Base-by-base conservation (phyloP, 2,888 invertebrate genomes). In the Lasioglossum zephyrum region DNA sequence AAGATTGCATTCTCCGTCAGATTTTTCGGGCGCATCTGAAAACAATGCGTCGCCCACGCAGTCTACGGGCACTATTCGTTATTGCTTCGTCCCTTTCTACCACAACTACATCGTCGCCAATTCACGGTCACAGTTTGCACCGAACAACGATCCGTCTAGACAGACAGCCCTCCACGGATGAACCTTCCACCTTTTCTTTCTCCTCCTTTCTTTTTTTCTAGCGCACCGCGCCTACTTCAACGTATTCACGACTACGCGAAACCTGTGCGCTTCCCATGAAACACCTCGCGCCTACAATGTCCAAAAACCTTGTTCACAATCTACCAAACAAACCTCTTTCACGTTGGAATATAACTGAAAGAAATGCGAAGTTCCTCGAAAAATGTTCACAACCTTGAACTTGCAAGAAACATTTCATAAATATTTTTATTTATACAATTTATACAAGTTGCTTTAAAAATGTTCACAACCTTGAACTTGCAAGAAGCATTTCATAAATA, bases 101-200 rank as follows among this genome's bases (percentile, higher is more conserved):
- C 57, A 77, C 74, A 49, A 36, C 83, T 44, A 82, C 80, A 77
- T 60, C 78, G 78, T 41, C 81, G 84, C 49, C 75, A 88, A 92
- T 92, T 91, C 89, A 89, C 89, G 92, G 91, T 91, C 92, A 91
- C 84, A 88, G 91, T 92, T 93, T 92, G 89, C 90, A 87, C 81
- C 84, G 89, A 92, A 92, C 92, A 92, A 91, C 90, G 91, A 93
- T 90, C 92, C 89, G 94, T 94, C 94, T 94, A 94, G 94, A 94
- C 93, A 89, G 92, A 89, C 90, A 89, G 88, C 91, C 92, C 92
- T 93, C 91, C 86, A 60, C 79, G 80, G 79, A 82, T 82, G 78
- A 85, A 84, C 90, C 84, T 84, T 85, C 89, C 86, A 84, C 81
- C 84, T 88, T 84, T 86, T 82, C 83, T 72, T 84, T 81, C 81